phyloP scores from a whole-genome alignment of 2,113 vertebrate genomes.

The Colius striatus region DNA sequence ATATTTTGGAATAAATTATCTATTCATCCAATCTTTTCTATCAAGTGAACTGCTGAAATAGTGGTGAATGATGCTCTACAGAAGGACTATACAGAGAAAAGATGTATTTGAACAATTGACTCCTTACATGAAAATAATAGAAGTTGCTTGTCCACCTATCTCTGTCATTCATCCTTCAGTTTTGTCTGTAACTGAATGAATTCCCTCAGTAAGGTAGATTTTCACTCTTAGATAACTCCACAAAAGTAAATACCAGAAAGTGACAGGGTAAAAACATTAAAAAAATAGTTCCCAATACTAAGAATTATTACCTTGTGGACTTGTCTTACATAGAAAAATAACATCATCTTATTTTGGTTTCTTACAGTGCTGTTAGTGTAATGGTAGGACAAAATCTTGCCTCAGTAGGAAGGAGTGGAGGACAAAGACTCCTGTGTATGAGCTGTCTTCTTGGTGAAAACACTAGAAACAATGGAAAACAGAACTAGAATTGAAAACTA shows the following conservation, averaged over 20 bases:
- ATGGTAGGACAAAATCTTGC: neutral
- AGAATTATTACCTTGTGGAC: neutral
- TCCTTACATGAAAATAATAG: neutral
- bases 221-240: neutral
- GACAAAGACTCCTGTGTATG: neutral
- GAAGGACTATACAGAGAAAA: neutral
- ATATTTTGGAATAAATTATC: neutral
- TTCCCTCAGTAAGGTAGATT: neutral
- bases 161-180: neutral
- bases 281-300: neutral
- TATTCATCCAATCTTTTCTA: neutral
- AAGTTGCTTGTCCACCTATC: neutral
- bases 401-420: neutral
- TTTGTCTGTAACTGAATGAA: neutral
- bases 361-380: neutral
- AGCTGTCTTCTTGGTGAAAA: neutral
- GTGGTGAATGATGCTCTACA: neutral
- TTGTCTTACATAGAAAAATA: neutral
- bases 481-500: neutral
- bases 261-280: neutral
- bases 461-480: neutral
- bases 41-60: neutral
- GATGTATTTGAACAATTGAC: neutral
- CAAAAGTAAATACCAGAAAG: neutral
- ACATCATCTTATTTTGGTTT: neutral